These are phyloP conservation scores for Uria lomvia DNA, from an alignment of 2,113 vertebrate genomes.

Conservation along the genomic window DNA sequence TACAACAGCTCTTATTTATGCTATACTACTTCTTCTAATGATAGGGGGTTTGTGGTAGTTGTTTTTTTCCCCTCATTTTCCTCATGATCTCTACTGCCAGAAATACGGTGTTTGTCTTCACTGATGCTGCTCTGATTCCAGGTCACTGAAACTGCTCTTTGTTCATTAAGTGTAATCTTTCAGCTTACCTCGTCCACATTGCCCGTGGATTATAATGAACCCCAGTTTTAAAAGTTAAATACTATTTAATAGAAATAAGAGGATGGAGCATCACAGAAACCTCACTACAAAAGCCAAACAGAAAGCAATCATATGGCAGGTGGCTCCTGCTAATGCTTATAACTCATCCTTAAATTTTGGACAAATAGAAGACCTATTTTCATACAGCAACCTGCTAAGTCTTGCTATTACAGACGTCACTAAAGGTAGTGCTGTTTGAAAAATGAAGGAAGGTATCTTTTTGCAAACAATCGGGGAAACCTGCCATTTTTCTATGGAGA, in stretches of 20 bases:
- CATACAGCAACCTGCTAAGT: neutral
- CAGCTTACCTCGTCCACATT: neutral
- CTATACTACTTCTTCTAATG: neutral
- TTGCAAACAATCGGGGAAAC: neutral
- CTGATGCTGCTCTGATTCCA: neutral
- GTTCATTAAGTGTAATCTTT: neutral
- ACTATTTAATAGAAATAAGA: neutral
- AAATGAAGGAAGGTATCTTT: neutral
- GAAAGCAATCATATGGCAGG: neutral
- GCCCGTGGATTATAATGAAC: neutral
- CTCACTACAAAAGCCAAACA: neutral
- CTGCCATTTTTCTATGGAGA: neutral
- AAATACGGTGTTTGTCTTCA: neutral
- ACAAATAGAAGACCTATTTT: neutral
- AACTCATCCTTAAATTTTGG: neutral
- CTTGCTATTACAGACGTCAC: too few species aligned
- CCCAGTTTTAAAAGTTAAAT: neutral
- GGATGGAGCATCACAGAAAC: neutral
- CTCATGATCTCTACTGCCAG: neutral
- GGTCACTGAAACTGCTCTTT: neutral
- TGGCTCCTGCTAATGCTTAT: neutral
- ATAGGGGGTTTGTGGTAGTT: too few species aligned
- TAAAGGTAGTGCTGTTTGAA: neutral
- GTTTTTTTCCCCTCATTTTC: neutral
- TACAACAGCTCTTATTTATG: neutral